Evolutionary conservation across 2,888 invertebrate species (phyloP), one percentile per base, ranked within the genome.

Genomic region (Acleris sparsana): DNA sequence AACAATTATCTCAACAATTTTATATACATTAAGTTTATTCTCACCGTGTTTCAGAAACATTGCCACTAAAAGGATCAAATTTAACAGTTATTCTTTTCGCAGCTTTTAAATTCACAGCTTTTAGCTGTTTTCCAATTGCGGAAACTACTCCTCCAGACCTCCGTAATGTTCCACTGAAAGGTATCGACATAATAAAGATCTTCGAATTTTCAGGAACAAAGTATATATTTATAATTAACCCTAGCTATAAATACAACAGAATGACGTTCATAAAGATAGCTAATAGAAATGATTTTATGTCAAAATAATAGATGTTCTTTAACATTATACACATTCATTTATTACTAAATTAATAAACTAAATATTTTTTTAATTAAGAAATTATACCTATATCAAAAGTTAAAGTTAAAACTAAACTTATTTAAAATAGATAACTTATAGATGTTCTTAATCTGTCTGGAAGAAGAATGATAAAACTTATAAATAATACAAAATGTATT

Each of bases 41-140:
- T 88, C 88, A 95, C 95, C 95, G 93, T 75, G 94, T 93, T 71
- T 94, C 93, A 69, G 88, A 91, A 65, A 95, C 95, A 86, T 95
- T 95, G 75, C 95, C 93, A 75, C 95, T 94, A 85, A 97, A 97
- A 5, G 98, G 97, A 89, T 98, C 97, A 80, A 97, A 97, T 86
- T 95, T 95, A 60, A 97, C 94, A 60, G 94, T 94, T 68, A 98
- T 94, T 85, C 94, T 94, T 77, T 96, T 95, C 0, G 96, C 96
- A 52, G 96, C 96, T 83, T 96, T 96, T 67, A 97, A 92, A 92
- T 96, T 96, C 11, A 97, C 85, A 70, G 84, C 77, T 80, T 93
- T 94, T 62, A 97, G 75, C 85, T 97, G 96, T 86, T 96, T 96
- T 59, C 87, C 88, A 74, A 97, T 95, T 52, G 97, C 96, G 77